Evolutionary conservation across 2,797 vertebrate genomes (phyloP).

Genomic region (Meda fulgida): DNA sequence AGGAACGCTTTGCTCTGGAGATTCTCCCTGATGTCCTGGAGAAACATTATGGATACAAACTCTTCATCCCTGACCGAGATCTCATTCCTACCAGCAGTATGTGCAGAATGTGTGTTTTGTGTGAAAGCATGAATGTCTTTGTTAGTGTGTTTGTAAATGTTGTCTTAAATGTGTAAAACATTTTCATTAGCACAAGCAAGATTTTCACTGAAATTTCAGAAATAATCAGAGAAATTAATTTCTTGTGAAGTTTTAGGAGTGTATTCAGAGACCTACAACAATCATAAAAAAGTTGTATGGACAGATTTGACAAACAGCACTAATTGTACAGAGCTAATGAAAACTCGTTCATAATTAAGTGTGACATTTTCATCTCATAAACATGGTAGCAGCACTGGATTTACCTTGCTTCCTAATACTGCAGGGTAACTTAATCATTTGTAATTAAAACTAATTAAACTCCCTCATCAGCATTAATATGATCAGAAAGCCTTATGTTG

Average conservation of each 20-base stretch:
- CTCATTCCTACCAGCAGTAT: conserved; percentile 98
- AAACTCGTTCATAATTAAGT: conserved; percentile 54
- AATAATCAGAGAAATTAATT: background rate
- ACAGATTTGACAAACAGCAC: background rate
- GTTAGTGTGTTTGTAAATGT: conserved; percentile 49
- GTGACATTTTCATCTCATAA: conserved; percentile 65
- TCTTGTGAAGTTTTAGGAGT: background rate
- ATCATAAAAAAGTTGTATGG: background rate
- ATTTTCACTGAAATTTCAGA: background rate
- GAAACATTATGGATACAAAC: conserved; percentile 97
- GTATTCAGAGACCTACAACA: background rate
- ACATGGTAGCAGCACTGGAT: conserved; percentile 10
- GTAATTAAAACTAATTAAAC: conserved; percentile 34
- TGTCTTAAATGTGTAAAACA: conserved; percentile 36
- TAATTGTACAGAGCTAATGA: conserved; percentile 35
- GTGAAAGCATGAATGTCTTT: conserved; percentile 28
- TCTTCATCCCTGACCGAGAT: conserved; percentile 98
- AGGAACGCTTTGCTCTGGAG: conserved; percentile 97
- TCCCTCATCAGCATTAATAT: conserved; percentile 18
- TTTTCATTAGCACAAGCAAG: background rate
- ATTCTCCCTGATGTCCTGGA: conserved; percentile 97
- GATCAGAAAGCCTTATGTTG: conserved; percentile 13
- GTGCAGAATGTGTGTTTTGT: conserved; percentile 65
- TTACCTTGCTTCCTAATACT: conserved; percentile 29
- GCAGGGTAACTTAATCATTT: conserved; percentile 14